Base-by-base conservation (phyloP, 2,888 invertebrate genomes). In the Heliconius cydno region DNA sequence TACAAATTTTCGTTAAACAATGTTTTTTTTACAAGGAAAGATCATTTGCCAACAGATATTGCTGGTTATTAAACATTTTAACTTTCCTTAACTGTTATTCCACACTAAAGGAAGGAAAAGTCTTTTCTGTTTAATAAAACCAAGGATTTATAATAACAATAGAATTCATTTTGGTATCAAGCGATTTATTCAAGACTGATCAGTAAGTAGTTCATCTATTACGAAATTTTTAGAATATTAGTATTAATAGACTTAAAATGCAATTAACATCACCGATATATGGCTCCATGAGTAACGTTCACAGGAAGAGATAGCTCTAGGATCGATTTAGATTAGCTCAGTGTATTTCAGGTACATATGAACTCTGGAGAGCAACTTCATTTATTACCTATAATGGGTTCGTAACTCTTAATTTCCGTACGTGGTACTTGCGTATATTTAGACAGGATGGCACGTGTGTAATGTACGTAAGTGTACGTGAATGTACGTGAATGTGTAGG, bases 311-410 rank as follows among this genome's bases (percentile, higher is more conserved):
- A 41, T 41, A 38, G 68, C 13, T 68, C 67, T 38, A 68, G n/a
- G 68, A 68, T 68, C 68, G 38, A 25, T 68, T 68, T 68, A 41
- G 68, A 68, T 68, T 68, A 22, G 52, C 52, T 52, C 52, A 30
- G 72, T n/a, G 72, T 73, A 57, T 73, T 73, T 57, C 34, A 57
- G 72, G 57, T 57, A 28, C 52, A 41, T 28, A 19, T 65, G 19
- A 19, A 60, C 60, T 60, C 60, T 60, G 60, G 60, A 9, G 60
- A 74, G 74, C 60, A n/a, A 38, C 34, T 65, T 60, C 65, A 65
- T 65, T 75, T 63, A 65, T 75, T 65, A 65, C 75, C 63, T 65
- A 41, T 65, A 75, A 75, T 75, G 65, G 65, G 28, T 46, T 75
- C 65, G 63, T 75, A 75, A 65, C 63, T 75, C 75, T 38, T 65